Conservation (phyloP, 1,140 invertebrate species). For the Dinoponera quadriceps region DNA sequence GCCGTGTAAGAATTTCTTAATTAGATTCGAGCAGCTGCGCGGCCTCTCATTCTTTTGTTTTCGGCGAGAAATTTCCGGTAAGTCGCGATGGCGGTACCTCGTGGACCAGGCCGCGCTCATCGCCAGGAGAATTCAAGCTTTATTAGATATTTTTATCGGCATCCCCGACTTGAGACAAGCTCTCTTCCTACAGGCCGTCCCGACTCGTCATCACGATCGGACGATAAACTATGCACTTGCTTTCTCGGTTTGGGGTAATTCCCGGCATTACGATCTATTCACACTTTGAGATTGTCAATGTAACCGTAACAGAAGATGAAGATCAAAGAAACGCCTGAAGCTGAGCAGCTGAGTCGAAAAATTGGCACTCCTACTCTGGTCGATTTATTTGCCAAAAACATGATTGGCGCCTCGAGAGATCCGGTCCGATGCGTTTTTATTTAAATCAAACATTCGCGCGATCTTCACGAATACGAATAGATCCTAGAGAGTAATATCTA, state of each 20-base stretch:
- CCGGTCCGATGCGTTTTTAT: conserved; percentile 6
- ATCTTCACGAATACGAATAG: neutral
- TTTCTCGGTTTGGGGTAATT: too few relatives aligned
- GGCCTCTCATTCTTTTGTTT: conserved; percentile 64
- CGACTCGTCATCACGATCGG: neutral
- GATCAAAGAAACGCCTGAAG: too few relatives aligned
- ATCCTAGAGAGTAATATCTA: conserved; percentile 9
- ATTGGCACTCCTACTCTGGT: too few relatives aligned
- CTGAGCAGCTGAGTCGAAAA: too few relatives aligned
- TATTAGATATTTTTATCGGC: conserved; percentile 60
- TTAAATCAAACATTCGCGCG: too few relatives aligned
- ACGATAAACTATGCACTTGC: too few relatives aligned
- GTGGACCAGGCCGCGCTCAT: neutral
- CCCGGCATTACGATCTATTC: too few relatives aligned
- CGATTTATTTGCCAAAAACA: too few relatives aligned
- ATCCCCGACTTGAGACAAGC: conserved; percentile 22
- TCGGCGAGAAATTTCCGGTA: conserved; percentile 62
- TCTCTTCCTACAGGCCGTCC: neutral
- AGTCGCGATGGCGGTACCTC: conserved; percentile 22
- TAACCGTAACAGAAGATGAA: too few relatives aligned
- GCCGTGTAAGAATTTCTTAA: conserved; percentile 80
- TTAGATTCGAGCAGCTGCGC: conserved; percentile 76
- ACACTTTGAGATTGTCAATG: too few relatives aligned
- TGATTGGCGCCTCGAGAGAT: too few relatives aligned
- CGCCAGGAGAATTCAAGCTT: conserved; percentile 56